Base-by-base conservation (phyloP, 2,888 invertebrate species). In the Melieria picta region DNA sequence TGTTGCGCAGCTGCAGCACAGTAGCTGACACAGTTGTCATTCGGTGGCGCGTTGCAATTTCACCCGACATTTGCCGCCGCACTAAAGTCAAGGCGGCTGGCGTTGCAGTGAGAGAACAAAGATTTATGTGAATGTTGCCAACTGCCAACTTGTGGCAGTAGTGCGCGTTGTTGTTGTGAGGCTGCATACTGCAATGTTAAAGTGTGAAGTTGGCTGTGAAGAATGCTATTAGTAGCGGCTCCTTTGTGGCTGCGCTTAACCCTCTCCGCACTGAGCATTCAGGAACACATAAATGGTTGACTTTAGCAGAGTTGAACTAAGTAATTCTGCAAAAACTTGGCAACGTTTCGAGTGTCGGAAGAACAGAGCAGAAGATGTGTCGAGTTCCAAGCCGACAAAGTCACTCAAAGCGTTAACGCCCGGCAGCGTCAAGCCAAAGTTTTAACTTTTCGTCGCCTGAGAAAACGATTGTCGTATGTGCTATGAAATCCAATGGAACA, bases 21-120 rank as follows among this genome's bases (percentile, higher is more conserved):
- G 85, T 86, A 85, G 85, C 85, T 83, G 82, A 80, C 83, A 84
- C 84, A 84, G 85, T 84, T 84, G 84, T 84, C 84, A 84, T 80
- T 84, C 77, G 78, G 79, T 79, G 80, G 79, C 78, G 77, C 72
- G 64, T 62, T 68, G 62, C 62, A 69, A 62, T 62, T 63, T 69
- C 50, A 46, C 69, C 55, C 62, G 47, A 46, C 45, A 46, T 52
- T 43, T 67, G 43, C 30, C 30, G 30, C 30, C 58, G 43, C 42
- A 67, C 58, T 45, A 43, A 50, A 50, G 52, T 45, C 47, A 30
- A 4, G 47, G 57, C 30, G 30, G 1, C 30, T 30, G 3, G 30
- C 30, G 30, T 30, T 30, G 30, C 30, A 30, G 30, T 30, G 30
- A 1, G 30, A 30, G 30, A 30, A 50, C 60, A 16, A 67, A 67